Conservation (phyloP, 2,113 vertebrate species). For the Bathybates hornii region DNA sequence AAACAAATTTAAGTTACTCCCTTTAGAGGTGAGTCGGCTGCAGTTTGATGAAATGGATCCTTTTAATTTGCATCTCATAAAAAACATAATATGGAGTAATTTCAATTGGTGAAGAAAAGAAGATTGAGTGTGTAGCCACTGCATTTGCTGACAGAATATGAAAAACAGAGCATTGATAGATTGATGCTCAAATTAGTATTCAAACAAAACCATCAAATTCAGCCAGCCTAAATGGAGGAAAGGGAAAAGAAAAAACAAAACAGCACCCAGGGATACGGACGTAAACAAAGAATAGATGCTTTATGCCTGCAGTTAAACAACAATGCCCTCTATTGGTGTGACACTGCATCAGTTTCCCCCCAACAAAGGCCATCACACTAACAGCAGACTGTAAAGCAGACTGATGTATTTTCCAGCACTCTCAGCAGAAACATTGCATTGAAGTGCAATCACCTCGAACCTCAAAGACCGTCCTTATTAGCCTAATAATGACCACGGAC, state of each 20-base stretch:
- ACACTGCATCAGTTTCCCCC: neutral
- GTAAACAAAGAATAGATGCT: conserved; percentile 51
- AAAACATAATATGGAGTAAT: conserved; percentile 52
- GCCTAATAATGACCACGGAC: conserved; percentile 53
- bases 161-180: conserved; percentile 27
- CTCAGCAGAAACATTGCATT: conserved; percentile 72
- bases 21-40: conserved; percentile 12
- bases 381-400: conserved; percentile 16
- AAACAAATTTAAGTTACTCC: conserved; percentile 15
- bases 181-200: conserved; percentile 31
- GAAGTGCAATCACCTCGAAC: conserved; percentile 70
- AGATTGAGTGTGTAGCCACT: conserved; percentile 20
- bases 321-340: conserved; percentile 70
- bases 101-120: conserved; percentile 39
- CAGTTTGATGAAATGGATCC: conserved; percentile 57
- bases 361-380: conserved; percentile 41
- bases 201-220: conserved; percentile 43
- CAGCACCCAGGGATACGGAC: conserved; percentile 28
- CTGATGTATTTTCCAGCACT: conserved; percentile 53
- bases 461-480: conserved; percentile 68
- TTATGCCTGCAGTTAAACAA: conserved; percentile 61
- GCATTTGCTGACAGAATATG: conserved; percentile 20
- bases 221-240: conserved; percentile 16
- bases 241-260: conserved; percentile 20
- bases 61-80: conserved; percentile 62